These are phyloP conservation scores for Drosophila paranaensis DNA, from an alignment of 2,888 invertebrate species.

Conservation along the genomic window DNA sequence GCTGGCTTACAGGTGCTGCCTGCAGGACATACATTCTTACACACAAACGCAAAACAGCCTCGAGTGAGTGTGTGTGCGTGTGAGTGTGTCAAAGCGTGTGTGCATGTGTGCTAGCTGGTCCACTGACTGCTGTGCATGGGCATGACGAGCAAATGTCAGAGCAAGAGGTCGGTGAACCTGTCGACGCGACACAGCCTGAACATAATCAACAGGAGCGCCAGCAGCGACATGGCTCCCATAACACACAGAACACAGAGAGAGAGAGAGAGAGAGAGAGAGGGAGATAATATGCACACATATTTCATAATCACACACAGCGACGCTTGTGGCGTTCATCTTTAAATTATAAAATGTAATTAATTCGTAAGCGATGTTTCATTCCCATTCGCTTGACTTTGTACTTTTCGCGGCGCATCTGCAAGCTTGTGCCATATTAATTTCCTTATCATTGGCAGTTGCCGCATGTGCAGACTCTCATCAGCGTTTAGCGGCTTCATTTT, in stretches of 20 bases:
- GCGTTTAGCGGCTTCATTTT: conserved; percentile 57
- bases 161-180: conserved; percentile 65
- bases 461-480: conserved; percentile 36
- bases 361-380: conserved; percentile 62
- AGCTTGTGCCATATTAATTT: conserved; percentile 52
- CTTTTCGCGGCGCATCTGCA: conserved; percentile 26
- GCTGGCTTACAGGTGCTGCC: conserved; percentile 48
- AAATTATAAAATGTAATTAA: conserved; percentile 73
- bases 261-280: neutral
- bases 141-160: conserved; percentile 67
- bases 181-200: conserved; percentile 52
- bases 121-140: conserved; percentile 39
- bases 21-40: conserved; percentile 53
- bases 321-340: conserved; percentile 41
- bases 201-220: conserved; percentile 51
- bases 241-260: conserved; percentile 13
- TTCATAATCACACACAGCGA: conserved; percentile 6
- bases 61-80: conserved; percentile 12
- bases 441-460: conserved; percentile 52
- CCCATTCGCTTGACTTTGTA: conserved; percentile 58
- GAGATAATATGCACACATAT: conserved; percentile 15
- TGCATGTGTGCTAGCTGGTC: conserved; percentile 26
- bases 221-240: conserved; percentile 31
- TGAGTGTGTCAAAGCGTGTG: neutral
- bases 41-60: conserved; percentile 33